phyloP scores from a whole-genome alignment of 2,797 vertebrate genomes.

The Propithecus deckenii region DNA sequence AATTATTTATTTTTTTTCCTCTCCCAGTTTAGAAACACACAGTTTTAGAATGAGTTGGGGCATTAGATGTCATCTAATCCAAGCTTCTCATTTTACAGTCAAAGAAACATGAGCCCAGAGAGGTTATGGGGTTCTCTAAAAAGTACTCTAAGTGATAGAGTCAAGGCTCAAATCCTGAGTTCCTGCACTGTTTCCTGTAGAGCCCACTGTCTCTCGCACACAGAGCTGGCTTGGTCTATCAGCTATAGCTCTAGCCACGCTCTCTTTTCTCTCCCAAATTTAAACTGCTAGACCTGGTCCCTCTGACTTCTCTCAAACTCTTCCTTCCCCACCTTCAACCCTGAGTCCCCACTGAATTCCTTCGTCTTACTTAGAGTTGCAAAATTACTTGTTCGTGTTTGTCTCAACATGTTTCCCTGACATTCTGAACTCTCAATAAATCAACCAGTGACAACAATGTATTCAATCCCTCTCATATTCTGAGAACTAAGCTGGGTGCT shows the following conservation, averaged over 20 bases:
- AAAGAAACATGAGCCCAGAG: background rate
- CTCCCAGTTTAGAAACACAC: background rate
- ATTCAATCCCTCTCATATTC: background rate
- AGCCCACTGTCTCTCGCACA: background rate
- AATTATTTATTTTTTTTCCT: background rate
- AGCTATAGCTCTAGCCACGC: background rate
- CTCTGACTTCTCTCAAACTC: background rate
- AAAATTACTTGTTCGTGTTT: constrained; percentile 44
- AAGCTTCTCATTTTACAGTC: background rate
- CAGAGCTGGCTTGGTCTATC: background rate
- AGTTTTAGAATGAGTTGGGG: background rate
- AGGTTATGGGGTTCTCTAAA: background rate
- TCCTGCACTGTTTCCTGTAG: background rate
- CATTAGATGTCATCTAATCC: background rate
- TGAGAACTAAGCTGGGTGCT: background rate
- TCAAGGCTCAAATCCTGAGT: background rate
- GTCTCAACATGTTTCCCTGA: background rate
- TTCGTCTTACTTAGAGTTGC: constrained; percentile 11
- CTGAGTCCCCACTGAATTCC: background rate
- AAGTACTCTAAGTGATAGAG: background rate
- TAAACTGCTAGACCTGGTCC: background rate
- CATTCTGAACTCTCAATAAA: constrained; percentile 57
- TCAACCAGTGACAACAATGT: constrained; percentile 32
- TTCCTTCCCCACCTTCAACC: background rate
- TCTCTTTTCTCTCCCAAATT: background rate